A percentile compares a stretch with the other conserved stretches of the same genome.
Conservation (phyloP, 2,797 vertebrate species). For the Amblyopsis hoosieri region DNA sequence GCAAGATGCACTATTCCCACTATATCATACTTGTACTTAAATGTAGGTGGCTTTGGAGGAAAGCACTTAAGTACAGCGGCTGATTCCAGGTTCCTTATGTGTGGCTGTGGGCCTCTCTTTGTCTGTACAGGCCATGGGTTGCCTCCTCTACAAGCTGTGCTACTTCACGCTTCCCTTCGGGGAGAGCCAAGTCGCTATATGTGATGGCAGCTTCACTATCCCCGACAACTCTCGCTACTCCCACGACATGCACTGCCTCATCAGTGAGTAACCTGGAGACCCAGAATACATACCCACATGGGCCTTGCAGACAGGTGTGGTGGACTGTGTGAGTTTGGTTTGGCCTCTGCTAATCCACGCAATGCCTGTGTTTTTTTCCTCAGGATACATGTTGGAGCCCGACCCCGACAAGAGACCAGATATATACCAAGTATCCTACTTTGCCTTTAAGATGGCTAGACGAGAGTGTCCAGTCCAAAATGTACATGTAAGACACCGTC, state of each 20-base stretch:
- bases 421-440: slow-evolving; percentile 96
- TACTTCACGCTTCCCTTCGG: slow-evolving; percentile 97
- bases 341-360: not conserved
- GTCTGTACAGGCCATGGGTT: slow-evolving; percentile 88
- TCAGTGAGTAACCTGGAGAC: slow-evolving; percentile 84
- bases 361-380: slow-evolving; percentile 2
- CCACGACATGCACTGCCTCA: slow-evolving; percentile 97
- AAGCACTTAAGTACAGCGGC: not conserved
- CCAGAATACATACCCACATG: not conserved
- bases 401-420: slow-evolving; percentile 95
- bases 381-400: slow-evolving; percentile 98
- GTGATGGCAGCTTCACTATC: slow-evolving; percentile 97
- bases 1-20: too few relatives aligned
- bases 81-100: not conserved
- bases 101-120: slow-evolving; percentile 20
- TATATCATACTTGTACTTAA: too few relatives aligned
- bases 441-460: slow-evolving; percentile 90
- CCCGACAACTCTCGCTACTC: slow-evolving; percentile 96
- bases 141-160: slow-evolving; percentile 96
- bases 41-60: too few relatives aligned
- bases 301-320: slow-evolving; percentile 11
- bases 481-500: slow-evolving; percentile 80
- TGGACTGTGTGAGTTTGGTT: not conserved
- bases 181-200: slow-evolving; percentile 98
- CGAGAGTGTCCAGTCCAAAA: slow-evolving; percentile 92